phyloP scores from a whole-genome alignment of 2,888 invertebrate species.

The Eupelmus urozonus region DNA sequence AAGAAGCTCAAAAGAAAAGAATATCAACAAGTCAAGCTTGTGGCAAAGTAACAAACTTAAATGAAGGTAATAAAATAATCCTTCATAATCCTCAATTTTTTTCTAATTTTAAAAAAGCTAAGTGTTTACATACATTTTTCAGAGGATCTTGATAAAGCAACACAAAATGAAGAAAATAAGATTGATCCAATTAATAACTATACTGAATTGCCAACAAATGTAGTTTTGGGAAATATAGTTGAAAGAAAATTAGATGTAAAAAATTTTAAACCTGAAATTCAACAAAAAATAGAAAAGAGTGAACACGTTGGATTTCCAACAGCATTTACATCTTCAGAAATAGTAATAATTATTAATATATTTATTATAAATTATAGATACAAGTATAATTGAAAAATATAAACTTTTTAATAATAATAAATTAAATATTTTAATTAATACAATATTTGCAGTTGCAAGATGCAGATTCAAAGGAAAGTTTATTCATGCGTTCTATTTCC shows the following conservation, averaged over 20 bases:
- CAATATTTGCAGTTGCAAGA: slow-evolving; percentile 20
- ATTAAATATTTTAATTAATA: not conserved
- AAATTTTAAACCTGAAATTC: slow-evolving; percentile 38
- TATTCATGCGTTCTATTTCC: slow-evolving; percentile 64
- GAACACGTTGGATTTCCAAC: slow-evolving; percentile 70
- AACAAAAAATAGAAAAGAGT: slow-evolving; percentile 22
- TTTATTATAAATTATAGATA: not conserved
- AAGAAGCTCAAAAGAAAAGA: slow-evolving; percentile 60
- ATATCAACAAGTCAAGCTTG: slow-evolving; percentile 65
- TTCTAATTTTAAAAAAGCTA: not conserved
- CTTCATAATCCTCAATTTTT: no score
- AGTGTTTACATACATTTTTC: slow-evolving; percentile 15
- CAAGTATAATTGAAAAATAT: not conserved
- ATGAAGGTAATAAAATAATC: slow-evolving; percentile 36
- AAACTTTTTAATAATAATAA: slow-evolving; percentile 4
- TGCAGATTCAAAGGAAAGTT: slow-evolving; percentile 62
- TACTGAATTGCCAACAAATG: slow-evolving; percentile 56
- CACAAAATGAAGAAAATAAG: slow-evolving; percentile 14
- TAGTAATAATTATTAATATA: slow-evolving; percentile 35
- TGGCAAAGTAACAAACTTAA: slow-evolving; percentile 46
- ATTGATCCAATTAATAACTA: slow-evolving; percentile 54
- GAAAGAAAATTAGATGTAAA: slow-evolving; percentile 67
- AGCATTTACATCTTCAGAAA: slow-evolving; percentile 64
- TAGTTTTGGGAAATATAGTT: slow-evolving; percentile 73
- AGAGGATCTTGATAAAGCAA: slow-evolving; percentile 28